Conservation (phyloP, 2,888 invertebrate genomes). For the Leptinotarsa haldemani region DNA sequence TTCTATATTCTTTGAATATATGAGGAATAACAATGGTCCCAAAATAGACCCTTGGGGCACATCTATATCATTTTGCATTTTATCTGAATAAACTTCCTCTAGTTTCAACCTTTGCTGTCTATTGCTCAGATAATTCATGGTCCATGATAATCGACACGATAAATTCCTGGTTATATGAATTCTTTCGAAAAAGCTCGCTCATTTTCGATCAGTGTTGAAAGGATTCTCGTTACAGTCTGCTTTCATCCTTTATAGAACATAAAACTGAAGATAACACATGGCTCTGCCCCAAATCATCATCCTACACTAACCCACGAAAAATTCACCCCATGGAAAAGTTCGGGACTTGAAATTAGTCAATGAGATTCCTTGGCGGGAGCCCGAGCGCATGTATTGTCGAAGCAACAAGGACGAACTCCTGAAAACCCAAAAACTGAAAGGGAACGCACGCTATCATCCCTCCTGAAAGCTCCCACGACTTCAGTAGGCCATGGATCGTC, state of each 20-base stretch:
- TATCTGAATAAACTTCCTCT: too few species aligned
- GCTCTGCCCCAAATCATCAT: background rate
- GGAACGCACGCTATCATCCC: slow-evolving; percentile 28
- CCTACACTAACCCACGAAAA: background rate
- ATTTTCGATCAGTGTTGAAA: background rate
- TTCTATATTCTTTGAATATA: too few species aligned
- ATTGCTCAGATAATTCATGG: too few species aligned
- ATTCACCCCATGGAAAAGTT: slow-evolving; percentile 8
- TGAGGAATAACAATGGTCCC: too few species aligned
- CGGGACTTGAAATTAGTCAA: slow-evolving; percentile 27
- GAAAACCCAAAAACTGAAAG: slow-evolving; percentile 3
- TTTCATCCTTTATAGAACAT: background rate
- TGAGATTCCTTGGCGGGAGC: slow-evolving; percentile 31
- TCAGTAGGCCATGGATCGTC: slow-evolving; percentile 36
- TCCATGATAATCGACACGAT: too few species aligned
- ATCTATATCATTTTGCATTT: too few species aligned
- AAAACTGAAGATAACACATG: background rate
- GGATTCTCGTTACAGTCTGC: background rate
- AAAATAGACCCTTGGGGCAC: too few species aligned
- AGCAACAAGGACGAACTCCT: slow-evolving; percentile 28
- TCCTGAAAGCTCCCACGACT: slow-evolving; percentile 31
- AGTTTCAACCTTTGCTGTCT: too few species aligned
- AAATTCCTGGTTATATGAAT: too few species aligned
- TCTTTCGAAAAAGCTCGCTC: too few species aligned
- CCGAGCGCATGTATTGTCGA: slow-evolving; percentile 38